Evolutionary conservation across 1,140 invertebrate species (phyloP), one percentile per base, ranked within the genome.

Genomic region (Bombus difficillimus): DNA sequence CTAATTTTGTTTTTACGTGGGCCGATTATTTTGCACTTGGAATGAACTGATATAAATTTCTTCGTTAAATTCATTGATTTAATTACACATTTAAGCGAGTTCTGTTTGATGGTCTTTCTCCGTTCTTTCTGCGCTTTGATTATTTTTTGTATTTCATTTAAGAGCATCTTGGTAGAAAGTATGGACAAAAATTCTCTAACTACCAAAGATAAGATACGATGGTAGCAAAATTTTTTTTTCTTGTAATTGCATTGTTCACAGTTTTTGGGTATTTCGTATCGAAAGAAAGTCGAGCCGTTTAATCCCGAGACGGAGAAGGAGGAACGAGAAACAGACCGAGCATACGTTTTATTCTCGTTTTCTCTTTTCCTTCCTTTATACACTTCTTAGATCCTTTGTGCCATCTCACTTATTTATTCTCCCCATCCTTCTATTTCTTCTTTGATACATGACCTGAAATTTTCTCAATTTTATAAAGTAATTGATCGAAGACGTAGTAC

Each of bases 241-340:
- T n/a, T 34, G 73, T 73, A 68, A 73, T 75, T 66, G 15, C 69
- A 39, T 78, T 28, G 28, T 32, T 39, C 59, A 18, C 41, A 59
- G 18, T 87, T 68, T 43, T 22, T n/a, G 22, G 18, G 10, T 3
- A 32, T 59, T 39, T 79, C 53, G 74, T 32, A 71, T 75, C 43
- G 39, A 57, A 76, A 18, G 62, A 69, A 87, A 87, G 74, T 87
- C 77, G 62, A 68, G 75, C 57, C 64, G 74, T 80, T 88, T 87
- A 88, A 88, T 84, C 71, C 57, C 28, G 43, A 22, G 41, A 41
- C 9, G 59, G 66, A 62, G 37, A 18, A 83, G 25, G 12, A 53
- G 18, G 37, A 78, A 47, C 53, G 41, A 34, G 37, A 47, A 66
- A 75, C 72, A 87, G 75, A 6, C 9, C 79, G 28, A 47, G 69